A percentile compares a stretch with the other conserved stretches of the same genome.
Conservation (phyloP, 2,888 invertebrate genomes). For the Sphaeridia pumilis region DNA sequence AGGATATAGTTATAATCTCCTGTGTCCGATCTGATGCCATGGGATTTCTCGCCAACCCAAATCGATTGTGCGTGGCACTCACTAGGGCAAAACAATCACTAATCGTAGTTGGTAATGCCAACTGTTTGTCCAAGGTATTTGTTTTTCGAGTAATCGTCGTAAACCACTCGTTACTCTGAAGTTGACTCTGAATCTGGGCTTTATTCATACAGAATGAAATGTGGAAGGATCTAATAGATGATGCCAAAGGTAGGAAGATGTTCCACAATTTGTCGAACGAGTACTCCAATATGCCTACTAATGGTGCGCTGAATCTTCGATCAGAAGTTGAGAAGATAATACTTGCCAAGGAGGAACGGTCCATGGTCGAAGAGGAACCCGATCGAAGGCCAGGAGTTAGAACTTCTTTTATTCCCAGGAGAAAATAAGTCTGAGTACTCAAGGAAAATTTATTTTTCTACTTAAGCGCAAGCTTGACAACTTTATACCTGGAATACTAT, state of each 20-base stretch:
- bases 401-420: background rate
- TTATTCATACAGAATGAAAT: conserved; percentile 33
- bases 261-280: conserved; percentile 7
- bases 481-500: no score
- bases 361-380: background rate
- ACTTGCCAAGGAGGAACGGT: background rate
- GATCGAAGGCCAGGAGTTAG: background rate
- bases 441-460: no score
- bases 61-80: conserved; percentile 73
- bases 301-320: background rate
- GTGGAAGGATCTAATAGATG: conserved; percentile 39
- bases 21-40: conserved; percentile 64
- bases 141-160: no score
- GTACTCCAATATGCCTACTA: background rate
- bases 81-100: conserved; percentile 67
- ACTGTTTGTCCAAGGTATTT: conserved; percentile 51
- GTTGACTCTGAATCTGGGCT: no score
- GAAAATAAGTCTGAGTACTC: no score
- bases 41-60: conserved; percentile 63
- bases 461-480: no score
- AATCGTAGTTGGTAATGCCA: conserved; percentile 59
- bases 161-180: no score
- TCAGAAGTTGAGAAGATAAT: conserved; percentile 5
- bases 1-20: conserved; percentile 73
- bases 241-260: conserved; percentile 36